Evolutionary conservation across 2,888 invertebrate species (phyloP).

Genomic region (Sesamia inferens): DNA sequence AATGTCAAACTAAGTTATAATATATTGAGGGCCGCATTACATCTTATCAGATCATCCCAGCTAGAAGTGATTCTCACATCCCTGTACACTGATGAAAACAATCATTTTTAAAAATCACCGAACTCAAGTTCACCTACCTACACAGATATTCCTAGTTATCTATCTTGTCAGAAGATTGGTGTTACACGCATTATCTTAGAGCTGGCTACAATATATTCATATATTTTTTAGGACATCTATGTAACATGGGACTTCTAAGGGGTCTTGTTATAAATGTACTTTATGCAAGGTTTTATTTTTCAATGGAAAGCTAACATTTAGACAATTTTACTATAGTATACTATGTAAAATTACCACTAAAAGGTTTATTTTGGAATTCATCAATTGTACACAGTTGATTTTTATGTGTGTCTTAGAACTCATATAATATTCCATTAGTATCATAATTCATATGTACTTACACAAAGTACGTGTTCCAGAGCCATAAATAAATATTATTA

Average conservation of each 20-base stretch:
- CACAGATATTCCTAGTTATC: constrained; percentile 9
- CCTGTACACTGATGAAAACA: constrained; percentile 17
- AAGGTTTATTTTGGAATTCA: not conserved
- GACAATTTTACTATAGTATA: no score
- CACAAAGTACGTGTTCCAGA: no score
- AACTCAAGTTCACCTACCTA: constrained; percentile 38
- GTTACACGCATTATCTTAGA: constrained; percentile 24
- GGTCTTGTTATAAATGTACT: constrained; percentile 32
- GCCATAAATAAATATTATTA: not conserved
- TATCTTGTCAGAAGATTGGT: constrained; percentile 31
- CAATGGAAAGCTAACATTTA: constrained; percentile 9
- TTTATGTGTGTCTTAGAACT: not conserved
- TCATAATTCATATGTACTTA: no score
- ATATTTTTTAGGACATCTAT: constrained; percentile 30
- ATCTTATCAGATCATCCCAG: not conserved
- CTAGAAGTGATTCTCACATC: not conserved
- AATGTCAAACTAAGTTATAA: not conserved
- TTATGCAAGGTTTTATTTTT: constrained; percentile 3
- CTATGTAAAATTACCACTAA: not conserved
- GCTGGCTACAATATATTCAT: constrained; percentile 32
- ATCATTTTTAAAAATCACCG: not conserved
- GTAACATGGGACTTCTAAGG: constrained; percentile 42
- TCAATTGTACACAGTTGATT: not conserved
- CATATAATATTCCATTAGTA: no score
- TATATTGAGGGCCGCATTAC: constrained; percentile 9